These are phyloP conservation scores for Gallinago jamesoni DNA, from an alignment of 2,113 vertebrate genomes.

Conservation along the genomic window DNA sequence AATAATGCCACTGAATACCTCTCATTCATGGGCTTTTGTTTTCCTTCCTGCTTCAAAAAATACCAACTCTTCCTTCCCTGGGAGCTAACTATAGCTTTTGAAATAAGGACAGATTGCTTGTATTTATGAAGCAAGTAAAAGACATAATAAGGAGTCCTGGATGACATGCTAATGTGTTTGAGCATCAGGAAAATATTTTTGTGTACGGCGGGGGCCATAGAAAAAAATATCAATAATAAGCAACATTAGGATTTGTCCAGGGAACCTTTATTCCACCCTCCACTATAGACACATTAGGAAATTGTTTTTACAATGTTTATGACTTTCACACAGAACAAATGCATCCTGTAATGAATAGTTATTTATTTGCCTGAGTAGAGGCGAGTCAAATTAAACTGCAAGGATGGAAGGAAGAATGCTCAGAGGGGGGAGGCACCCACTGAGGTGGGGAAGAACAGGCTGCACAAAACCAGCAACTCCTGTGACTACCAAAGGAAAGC, in stretches of 20 bases:
- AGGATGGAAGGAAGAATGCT: background rate
- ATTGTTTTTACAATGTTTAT: background rate
- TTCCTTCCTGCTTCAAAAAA: background rate
- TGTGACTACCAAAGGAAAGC: accelerated
- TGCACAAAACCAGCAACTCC: accelerated
- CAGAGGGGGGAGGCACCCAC: background rate
- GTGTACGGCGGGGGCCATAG: background rate
- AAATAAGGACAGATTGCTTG: background rate
- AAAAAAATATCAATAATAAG: background rate
- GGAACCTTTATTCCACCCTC: background rate
- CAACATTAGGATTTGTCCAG: background rate
- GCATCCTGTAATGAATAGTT: background rate
- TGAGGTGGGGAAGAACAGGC: accelerated
- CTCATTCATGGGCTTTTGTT: background rate
- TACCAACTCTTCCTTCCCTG: background rate
- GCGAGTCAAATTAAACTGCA: background rate
- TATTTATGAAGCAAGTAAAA: background rate
- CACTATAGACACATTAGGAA: background rate
- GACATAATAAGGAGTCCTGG: background rate
- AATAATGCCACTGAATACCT: background rate
- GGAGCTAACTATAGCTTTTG: background rate
- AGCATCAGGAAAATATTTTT: background rate
- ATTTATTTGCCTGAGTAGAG: background rate
- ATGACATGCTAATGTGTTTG: background rate
- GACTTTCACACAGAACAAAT: background rate